A percentile compares a stretch with the other conserved stretches of the same genome.
Conservation (phyloP, 2,888 invertebrate species). For the Marasmarcha lunaedactyla region DNA sequence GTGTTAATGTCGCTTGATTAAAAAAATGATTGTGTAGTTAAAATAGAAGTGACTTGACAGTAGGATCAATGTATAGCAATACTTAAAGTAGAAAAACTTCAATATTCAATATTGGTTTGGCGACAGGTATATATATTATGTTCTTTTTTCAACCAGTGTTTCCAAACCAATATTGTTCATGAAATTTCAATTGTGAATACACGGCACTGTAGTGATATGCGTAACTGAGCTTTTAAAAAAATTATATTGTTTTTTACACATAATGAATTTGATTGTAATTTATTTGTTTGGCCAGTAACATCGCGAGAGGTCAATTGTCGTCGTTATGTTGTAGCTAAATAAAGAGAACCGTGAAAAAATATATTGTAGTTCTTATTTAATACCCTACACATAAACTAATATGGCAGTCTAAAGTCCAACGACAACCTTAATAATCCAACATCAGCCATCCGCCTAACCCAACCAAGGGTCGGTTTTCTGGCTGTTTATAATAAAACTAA, state of each 20-base stretch:
- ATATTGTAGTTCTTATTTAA: too few species aligned
- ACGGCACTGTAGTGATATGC: constrained; percentile 67
- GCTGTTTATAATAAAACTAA: too few species aligned
- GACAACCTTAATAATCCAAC: too few species aligned
- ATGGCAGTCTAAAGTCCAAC: too few species aligned
- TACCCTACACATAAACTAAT: too few species aligned
- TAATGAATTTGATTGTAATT: constrained; percentile 31
- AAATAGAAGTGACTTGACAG: constrained; percentile 7
- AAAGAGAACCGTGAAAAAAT: constrained; percentile 29
- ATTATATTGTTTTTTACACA: constrained; percentile 61
- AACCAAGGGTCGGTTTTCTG: too few species aligned
- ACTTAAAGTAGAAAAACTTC: constrained; percentile 31
- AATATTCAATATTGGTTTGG: constrained; percentile 51
- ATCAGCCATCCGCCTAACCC: too few species aligned
- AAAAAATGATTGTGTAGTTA: constrained; percentile 2
- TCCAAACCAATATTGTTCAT: constrained; percentile 43
- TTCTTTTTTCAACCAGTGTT: too few species aligned
- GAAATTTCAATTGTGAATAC: constrained; percentile 44
- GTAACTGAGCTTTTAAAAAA: constrained; percentile 63
- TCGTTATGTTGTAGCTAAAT: constrained; percentile 64
- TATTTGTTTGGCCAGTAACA: constrained; percentile 20
- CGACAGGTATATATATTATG: constrained; percentile 14
- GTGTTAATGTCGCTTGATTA: too few species aligned
- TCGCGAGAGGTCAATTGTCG: constrained; percentile 15
- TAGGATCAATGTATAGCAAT: constrained; percentile 58